A percentile compares a stretch with the other conserved stretches of the same genome.
These are phyloP conservation scores for Regulus satrapa DNA, from an alignment of 2,113 vertebrate species.

Conservation along the genomic window DNA sequence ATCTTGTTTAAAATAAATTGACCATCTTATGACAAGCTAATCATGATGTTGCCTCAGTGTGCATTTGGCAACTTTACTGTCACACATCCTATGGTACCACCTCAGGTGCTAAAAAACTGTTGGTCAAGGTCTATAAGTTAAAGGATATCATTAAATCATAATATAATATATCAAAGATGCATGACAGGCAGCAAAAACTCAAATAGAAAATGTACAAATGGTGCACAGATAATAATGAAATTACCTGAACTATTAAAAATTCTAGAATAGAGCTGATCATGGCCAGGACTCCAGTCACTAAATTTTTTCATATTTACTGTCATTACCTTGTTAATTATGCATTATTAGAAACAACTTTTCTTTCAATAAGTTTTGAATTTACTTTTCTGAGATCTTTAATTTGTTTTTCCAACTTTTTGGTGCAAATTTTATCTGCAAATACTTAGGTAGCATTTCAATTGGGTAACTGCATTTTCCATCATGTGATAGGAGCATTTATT, in stretches of 20 bases:
- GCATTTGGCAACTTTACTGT: background rate
- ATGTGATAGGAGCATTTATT: background rate
- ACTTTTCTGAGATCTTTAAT: background rate
- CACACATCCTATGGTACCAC: background rate
- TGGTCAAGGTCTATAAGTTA: background rate
- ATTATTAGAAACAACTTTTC: background rate
- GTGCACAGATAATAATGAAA: background rate
- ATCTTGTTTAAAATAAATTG: background rate
- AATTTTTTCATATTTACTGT: background rate
- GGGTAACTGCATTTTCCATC: background rate
- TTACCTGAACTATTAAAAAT: background rate
- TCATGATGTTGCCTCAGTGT: background rate
- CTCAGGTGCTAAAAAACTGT: background rate
- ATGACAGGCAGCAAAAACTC: background rate
- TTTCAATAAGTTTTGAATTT: background rate
- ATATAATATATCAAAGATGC: background rate
- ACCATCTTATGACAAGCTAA: background rate
- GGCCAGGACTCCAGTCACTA: background rate
- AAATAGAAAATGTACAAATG: background rate
- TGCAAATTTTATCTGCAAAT: background rate
- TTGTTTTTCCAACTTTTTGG: background rate
- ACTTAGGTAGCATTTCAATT: background rate
- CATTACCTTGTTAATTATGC: background rate
- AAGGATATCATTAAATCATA: background rate
- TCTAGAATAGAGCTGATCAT: background rate